phyloP scores from a whole-genome alignment of 35 echinoderm and acorn worm species.

The Hemicentrotus pulcherrimus region DNA sequence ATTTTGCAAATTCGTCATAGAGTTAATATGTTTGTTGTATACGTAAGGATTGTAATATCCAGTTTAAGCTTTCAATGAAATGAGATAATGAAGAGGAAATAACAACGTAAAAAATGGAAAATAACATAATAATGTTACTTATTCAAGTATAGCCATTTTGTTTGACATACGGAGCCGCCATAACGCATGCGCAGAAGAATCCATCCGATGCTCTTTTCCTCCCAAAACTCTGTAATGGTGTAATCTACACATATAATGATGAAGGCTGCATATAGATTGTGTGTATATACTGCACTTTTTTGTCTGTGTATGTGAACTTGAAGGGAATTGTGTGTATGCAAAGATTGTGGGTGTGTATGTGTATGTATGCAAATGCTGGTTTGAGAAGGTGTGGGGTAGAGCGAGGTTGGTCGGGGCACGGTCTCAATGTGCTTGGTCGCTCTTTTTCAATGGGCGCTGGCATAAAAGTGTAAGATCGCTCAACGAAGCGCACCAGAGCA shows the following conservation, averaged over 20 bases:
- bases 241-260: conserved; percentile 20
- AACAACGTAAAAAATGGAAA: too few relatives aligned
- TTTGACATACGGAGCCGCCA: not conserved
- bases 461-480: conserved; percentile 42
- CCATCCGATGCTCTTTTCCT: not conserved
- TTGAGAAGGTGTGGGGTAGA: conserved; percentile 16
- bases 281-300: conserved; percentile 23
- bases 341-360: not conserved
- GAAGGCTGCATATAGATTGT: not conserved
- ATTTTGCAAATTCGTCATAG: too few relatives aligned
- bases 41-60: too few relatives aligned
- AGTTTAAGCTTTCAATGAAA: too few relatives aligned
- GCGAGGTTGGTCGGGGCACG: conserved; percentile 6
- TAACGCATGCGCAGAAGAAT: not conserved
- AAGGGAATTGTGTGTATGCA: not conserved
- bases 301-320: conserved; percentile 12
- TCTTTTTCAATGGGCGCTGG: conserved; percentile 22
- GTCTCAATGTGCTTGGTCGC: not conserved
- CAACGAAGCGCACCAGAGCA: conserved; percentile 27
- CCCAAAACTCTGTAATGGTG: conserved; percentile 28
- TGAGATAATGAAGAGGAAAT: too few relatives aligned
- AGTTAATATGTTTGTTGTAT: too few relatives aligned
- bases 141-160: not conserved
- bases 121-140: not conserved
- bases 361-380: not conserved